A percentile compares a stretch with the other conserved stretches of the same genome.
These are phyloP conservation scores for Trachops cirrhosus DNA, from an alignment of 2,797 vertebrate genomes.

Conservation along the genomic window DNA sequence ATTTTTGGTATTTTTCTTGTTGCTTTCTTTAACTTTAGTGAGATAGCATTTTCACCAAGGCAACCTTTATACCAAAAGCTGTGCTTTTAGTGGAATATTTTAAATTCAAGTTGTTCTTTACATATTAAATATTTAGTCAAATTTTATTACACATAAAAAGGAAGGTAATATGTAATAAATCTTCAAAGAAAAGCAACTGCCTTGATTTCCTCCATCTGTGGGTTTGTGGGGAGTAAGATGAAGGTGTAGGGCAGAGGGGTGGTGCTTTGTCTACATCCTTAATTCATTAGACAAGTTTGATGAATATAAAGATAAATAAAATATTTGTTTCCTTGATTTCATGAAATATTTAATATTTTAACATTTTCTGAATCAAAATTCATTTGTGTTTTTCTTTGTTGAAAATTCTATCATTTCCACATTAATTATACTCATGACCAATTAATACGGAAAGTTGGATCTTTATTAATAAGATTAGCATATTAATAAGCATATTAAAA, in stretches of 20 bases:
- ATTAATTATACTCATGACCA: not conserved
- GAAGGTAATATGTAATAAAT: not conserved
- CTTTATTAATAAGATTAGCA: not conserved
- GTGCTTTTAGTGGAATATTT: not conserved
- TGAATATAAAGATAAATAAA: not conserved
- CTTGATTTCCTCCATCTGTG: not conserved
- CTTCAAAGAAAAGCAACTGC: not conserved
- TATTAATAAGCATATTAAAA: not conserved
- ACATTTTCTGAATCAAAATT: constrained; percentile 1
- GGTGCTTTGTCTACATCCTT: fast-evolving
- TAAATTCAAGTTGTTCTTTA: not conserved
- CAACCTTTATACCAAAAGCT: not conserved
- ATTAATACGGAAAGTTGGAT: not conserved
- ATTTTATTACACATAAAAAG: not conserved
- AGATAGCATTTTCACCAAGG: not conserved
- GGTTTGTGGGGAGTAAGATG: not conserved
- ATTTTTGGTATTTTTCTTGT: not conserved
- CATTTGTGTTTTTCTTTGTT: not conserved
- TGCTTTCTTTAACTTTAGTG: not conserved
- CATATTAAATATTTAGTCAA: constrained; percentile 19
- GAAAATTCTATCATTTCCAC: constrained; percentile 3
- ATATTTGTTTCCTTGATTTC: not conserved
- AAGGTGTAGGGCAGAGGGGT: not conserved
- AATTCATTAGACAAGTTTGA: not conserved
- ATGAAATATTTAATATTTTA: not conserved